Base-by-base conservation (phyloP, 2,113 vertebrate genomes). In the Brachirus orientalis region DNA sequence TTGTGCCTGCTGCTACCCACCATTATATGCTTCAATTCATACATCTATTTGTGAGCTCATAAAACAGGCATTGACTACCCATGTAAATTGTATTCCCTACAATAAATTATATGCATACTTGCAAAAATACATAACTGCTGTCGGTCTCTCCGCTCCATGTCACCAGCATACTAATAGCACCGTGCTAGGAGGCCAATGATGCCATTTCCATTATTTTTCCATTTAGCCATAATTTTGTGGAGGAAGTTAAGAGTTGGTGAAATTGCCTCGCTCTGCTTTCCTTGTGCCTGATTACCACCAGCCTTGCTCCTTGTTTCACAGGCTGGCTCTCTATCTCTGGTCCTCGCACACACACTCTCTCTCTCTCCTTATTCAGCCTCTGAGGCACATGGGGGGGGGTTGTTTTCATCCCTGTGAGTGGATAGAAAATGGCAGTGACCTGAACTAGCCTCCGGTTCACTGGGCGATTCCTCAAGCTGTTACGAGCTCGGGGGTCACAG, bases 41-140 rank as follows among this genome's bases (percentile, higher is more conserved):
- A 95, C 97, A 95, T 98, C 97, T 98, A 98, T 99, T 98, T 98
- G 97, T 96, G 96, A 96, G 95, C 94, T 95, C 95, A 96, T 98
- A 98, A 98, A 99, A 96, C 95, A 97, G 96, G 95, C 96, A 95
- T 96, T 96, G 96, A 98, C 95, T 97, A 97, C 95, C 95, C 96
- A 96, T 98, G 97, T 98, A 99, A 99, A 98, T 99, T 98, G 96
- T 98, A 95, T 98, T 98, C 96, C 96, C 94, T 95, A 97, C 96
- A 97, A 97, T 98, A 99, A 98, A 98, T 99, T 98, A 98, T 96
- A 97, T 98, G 96, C 96, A 97, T 96, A 98, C 96, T 98, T 98
- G 96, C 96, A 96, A 97, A 97, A 97, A 95, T 95, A 96, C 95
- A 97, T 95, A 96, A 97, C 95, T 94, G 95, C 95, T 93, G 93